Percentiles rank a stretch among this genome's conserved stretches.
These are phyloP conservation scores for Cydia splendana DNA, from an alignment of 1,140 invertebrate species.

Conservation along the genomic window DNA sequence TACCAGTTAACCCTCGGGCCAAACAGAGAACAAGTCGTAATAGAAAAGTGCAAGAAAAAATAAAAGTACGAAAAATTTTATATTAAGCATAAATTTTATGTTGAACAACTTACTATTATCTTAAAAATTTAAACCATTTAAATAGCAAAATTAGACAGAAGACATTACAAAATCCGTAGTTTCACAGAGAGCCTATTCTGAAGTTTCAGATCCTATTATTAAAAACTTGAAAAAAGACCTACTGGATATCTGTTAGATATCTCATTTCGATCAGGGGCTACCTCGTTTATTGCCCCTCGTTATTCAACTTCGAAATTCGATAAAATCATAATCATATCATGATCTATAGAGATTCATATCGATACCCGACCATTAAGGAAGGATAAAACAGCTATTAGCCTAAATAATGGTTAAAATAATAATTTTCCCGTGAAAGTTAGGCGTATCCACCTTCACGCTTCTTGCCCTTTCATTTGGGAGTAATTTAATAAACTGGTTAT, in stretches of 20 bases:
- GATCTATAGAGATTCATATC: neutral
- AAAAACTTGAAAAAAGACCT: no score
- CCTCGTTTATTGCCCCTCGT: neutral
- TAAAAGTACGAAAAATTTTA: no score
- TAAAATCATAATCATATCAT: neutral
- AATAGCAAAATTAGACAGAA: no score
- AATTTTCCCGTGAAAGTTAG: neutral
- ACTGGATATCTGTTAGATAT: neutral
- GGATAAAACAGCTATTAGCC: neutral
- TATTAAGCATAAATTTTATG: no score
- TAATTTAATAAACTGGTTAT: slow-evolving; percentile 29
- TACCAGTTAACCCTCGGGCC: no score
- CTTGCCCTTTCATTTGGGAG: slow-evolving; percentile 10
- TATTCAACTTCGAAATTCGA: neutral
- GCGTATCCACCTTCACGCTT: slow-evolving; percentile 20
- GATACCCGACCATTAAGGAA: neutral
- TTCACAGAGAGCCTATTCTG: no score
- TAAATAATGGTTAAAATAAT: neutral
- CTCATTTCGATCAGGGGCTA: neutral
- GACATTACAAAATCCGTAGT: no score
- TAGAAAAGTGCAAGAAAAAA: no score
- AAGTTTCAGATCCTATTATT: no score
- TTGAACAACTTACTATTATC: no score
- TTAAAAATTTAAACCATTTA: no score
- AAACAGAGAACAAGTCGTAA: no score